Evolutionary conservation across 2,113 vertebrate genomes (phyloP), one percentile per base, ranked within the genome.

Genomic region (Oryzias curvinotus): DNA sequence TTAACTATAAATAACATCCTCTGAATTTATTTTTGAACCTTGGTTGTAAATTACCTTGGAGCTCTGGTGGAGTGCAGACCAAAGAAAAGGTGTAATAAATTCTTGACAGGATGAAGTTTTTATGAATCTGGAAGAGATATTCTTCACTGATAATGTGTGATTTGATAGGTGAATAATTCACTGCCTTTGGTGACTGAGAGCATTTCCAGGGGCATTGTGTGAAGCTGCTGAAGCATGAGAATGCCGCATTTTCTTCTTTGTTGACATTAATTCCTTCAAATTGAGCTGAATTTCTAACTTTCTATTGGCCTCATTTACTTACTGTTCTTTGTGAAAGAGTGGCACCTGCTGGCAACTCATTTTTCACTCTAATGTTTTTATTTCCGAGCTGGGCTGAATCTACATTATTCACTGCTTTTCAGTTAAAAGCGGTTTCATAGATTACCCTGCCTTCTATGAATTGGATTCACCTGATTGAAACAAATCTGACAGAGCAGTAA

Each of bases 331-430:
- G 42, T 66, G 23, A 42, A 45, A 81, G 56, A 80, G 50, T 73
- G 87, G 83, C 89, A 70, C 75, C 89, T 87, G 64, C 75, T 90
- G 89, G 84, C 30, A 1, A 44, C 52, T 0, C 56, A 14, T 48
- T 28, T 36, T 3, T 12, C 36, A 23, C 21, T 23, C 21, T 23
- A 36, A 36, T 36, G 36, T 30, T 30, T 30, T 30, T 30, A 7
- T 30, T 30, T 30, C 28, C 7, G 28, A 43, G 49, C 57, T 26
- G 13, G 45, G 30, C 19, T 63, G n/a, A 49, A 52, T n/a, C 45
- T 4, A 1, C 12, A 12, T 36, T 36, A 23, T 19, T 77, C 25
- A 44, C 23, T 30, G 15, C 16, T 52, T 48, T 57, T 47, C 42
- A 61, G 65, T 63, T 47, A 10, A 76, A 57, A 42, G 14, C 25